Evolutionary conservation across 2,113 vertebrate species (phyloP).

Genomic region (Candoia aspera): DNA sequence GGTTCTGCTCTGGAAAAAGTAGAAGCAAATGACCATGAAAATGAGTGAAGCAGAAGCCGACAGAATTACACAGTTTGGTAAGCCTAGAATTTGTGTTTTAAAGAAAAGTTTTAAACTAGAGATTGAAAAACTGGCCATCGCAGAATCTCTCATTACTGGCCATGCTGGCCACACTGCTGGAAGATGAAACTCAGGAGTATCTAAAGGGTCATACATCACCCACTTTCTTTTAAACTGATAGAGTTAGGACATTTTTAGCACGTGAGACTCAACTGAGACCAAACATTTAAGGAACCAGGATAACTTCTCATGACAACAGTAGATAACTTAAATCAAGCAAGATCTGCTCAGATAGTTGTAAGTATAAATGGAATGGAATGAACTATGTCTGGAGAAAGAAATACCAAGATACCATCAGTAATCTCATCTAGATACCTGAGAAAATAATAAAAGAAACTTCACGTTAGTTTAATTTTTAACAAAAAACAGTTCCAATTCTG

Average conservation of each 20-base stretch:
- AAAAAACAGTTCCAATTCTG: background rate
- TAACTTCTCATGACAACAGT: background rate
- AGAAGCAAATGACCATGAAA: background rate
- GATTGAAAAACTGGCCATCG: background rate
- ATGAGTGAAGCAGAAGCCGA: background rate
- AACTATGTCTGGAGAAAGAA: background rate
- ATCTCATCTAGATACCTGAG: background rate
- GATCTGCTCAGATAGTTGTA: background rate
- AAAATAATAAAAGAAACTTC: background rate
- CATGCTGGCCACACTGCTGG: background rate
- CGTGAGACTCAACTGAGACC: background rate
- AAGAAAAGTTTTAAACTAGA: background rate
- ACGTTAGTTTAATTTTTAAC: background rate
- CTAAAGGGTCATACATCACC: background rate
- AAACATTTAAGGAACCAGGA: background rate
- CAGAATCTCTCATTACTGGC: background rate
- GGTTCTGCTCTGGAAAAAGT: background rate
- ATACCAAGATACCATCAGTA: background rate
- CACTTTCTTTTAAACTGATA: background rate
- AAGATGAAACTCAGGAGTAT: background rate
- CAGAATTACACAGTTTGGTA: constrained; percentile 8
- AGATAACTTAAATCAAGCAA: background rate
- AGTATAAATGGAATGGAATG: background rate
- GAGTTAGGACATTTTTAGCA: background rate
- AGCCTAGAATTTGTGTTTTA: background rate